Evolutionary conservation across 2,888 invertebrate genomes (phyloP).

Genomic region (Coelopa pilipes): DNA sequence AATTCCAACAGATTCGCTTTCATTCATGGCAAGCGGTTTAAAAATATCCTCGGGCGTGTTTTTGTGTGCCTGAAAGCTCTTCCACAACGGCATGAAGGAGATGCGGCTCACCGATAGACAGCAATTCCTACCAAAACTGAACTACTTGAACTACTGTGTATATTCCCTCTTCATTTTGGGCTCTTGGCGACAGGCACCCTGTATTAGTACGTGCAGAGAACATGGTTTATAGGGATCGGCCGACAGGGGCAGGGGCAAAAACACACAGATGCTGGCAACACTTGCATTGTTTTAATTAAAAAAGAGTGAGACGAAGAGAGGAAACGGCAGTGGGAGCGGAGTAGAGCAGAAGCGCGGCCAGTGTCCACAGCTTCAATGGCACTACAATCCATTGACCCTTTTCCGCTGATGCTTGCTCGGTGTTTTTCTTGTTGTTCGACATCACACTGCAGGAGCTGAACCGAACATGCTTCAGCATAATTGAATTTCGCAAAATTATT

Average conservation of each 20-base stretch:
- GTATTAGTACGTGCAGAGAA: too few relatives aligned
- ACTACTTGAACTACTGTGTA: too few relatives aligned
- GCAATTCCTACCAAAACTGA: too few relatives aligned
- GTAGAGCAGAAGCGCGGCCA: not conserved
- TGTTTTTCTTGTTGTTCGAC: not conserved
- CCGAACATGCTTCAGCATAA: conserved; percentile 8
- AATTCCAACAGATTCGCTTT: too few relatives aligned
- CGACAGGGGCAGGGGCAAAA: not conserved
- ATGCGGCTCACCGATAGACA: too few relatives aligned
- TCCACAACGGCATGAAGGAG: not conserved
- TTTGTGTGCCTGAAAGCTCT: not conserved
- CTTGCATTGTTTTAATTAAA: not conserved
- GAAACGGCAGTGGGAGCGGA: not conserved
- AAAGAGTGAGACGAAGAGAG: not conserved
- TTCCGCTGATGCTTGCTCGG: not conserved
- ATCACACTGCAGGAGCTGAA: not conserved
- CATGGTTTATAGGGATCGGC: too few relatives aligned
- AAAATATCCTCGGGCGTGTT: too few relatives aligned
- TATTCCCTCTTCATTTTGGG: too few relatives aligned
- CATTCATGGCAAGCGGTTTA: too few relatives aligned
- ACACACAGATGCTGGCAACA: not conserved
- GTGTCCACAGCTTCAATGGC: conserved; percentile 5
- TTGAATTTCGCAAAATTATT: conserved; percentile 22
- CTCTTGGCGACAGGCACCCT: not conserved
- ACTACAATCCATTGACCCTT: conserved; percentile 24